A percentile compares a stretch with the other conserved stretches of the same genome.
Conservation (phyloP, 2,888 invertebrate genomes). For the Pachliopta kotzebuea region DNA sequence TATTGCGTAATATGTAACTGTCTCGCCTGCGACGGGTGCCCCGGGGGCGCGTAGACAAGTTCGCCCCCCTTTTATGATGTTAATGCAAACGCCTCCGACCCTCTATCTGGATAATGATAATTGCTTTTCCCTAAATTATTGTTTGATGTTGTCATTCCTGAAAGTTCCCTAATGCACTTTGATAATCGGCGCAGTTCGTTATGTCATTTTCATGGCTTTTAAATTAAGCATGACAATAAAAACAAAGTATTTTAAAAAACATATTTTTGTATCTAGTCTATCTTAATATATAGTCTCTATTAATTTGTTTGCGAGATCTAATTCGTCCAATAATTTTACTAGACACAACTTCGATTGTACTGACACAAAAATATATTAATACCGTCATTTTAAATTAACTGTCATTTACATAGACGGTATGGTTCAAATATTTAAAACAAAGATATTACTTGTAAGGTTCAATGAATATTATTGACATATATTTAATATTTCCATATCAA, state of each 20-base stretch:
- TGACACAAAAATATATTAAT: too few relatives aligned
- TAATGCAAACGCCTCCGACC: conserved; percentile 76
- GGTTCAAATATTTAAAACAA: too few relatives aligned
- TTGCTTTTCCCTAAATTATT: conserved; percentile 79
- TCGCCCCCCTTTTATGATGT: conserved; percentile 77
- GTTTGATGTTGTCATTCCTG: conserved; percentile 75
- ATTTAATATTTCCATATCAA: not conserved
- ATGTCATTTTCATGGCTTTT: conserved; percentile 6
- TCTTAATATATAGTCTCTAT: too few relatives aligned
- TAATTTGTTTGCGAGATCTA: too few relatives aligned
- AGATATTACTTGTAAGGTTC: too few relatives aligned
- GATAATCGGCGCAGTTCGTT: conserved; percentile 10
- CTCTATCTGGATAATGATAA: conserved; percentile 77
- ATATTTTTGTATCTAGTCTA: too few relatives aligned
- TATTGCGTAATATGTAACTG: conserved; percentile 80
- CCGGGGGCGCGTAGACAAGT: conserved; percentile 69
- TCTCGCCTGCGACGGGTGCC: conserved; percentile 73
- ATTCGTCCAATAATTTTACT: too few relatives aligned
- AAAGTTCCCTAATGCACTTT: conserved; percentile 47
- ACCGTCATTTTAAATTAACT: too few relatives aligned
- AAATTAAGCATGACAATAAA: not conserved
- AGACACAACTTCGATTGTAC: too few relatives aligned
- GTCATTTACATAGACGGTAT: too few relatives aligned
- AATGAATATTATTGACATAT: too few relatives aligned
- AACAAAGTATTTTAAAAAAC: not conserved